Conservation (phyloP, 2,113 vertebrate species). For the Anolis carolinensis region DNA sequence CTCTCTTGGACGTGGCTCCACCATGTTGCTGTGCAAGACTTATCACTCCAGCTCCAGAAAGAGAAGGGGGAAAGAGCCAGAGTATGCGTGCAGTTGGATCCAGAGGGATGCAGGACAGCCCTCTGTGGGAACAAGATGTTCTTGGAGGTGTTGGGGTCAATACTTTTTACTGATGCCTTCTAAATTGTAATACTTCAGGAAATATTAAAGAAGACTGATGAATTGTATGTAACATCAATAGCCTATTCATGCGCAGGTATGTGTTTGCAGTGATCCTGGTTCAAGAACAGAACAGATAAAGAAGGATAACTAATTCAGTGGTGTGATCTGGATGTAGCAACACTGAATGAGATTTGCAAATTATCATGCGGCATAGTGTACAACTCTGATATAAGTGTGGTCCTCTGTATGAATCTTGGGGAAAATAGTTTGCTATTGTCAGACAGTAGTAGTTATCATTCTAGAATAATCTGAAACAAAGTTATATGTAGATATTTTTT, state of each 20-base stretch:
- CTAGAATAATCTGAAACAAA: background rate
- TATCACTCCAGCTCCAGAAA: too few species aligned
- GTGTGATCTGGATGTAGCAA: background rate
- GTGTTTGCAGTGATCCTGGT: background rate
- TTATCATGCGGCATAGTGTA: background rate
- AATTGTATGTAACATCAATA: background rate
- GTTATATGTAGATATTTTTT: background rate
- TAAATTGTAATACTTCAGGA: background rate
- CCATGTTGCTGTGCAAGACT: too few species aligned
- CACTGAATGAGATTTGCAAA: background rate
- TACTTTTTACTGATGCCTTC: too few species aligned
- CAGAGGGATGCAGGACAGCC: background rate
- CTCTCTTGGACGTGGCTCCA: too few species aligned
- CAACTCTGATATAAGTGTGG: background rate
- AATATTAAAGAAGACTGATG: background rate
- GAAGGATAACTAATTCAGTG: background rate
- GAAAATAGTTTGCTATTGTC: background rate
- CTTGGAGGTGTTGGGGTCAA: background rate
- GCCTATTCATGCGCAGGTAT: too few species aligned
- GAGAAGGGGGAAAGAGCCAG: too few species aligned
- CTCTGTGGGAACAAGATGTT: too few species aligned
- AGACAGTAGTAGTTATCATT: background rate
- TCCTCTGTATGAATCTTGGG: background rate
- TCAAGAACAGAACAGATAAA: background rate
- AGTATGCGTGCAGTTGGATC: background rate